These are phyloP conservation scores for Pollenia labialis DNA, from an alignment of 2,888 invertebrate species.

Conservation along the genomic window DNA sequence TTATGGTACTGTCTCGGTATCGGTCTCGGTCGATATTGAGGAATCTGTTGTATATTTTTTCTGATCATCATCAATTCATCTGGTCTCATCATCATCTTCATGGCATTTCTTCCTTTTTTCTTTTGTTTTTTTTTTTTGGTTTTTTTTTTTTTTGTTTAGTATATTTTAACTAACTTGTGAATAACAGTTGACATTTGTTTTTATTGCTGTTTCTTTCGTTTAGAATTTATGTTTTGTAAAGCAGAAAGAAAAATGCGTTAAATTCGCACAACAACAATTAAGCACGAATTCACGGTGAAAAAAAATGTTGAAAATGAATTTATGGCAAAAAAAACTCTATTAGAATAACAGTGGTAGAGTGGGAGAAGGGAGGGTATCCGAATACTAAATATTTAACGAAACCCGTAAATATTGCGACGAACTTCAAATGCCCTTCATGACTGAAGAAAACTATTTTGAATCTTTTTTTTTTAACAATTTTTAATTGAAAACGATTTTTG, in stretches of 20 bases:
- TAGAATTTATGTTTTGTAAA: slow-evolving; percentile 51
- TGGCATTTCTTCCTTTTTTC: background rate
- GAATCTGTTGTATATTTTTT: slow-evolving; percentile 31
- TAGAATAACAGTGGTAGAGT: background rate
- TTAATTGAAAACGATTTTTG: too few relatives aligned
- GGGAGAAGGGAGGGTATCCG: background rate
- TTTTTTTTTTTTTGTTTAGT: slow-evolving; percentile 12
- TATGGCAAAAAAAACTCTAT: slow-evolving; percentile 24
- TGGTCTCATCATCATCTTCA: slow-evolving; percentile 23
- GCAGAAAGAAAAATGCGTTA: slow-evolving; percentile 69
- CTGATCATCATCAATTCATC: slow-evolving; percentile 48
- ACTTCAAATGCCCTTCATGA: background rate
- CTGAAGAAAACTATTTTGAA: too few relatives aligned
- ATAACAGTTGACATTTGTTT: slow-evolving; percentile 71
- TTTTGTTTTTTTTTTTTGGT: background rate
- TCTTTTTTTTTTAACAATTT: too few relatives aligned
- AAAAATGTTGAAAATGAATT: slow-evolving; percentile 34
- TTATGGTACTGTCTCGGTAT: slow-evolving; percentile 54
- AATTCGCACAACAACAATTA: slow-evolving; percentile 82
- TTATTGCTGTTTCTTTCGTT: slow-evolving; percentile 24
- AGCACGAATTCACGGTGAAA: slow-evolving; percentile 77
- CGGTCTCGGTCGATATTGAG: slow-evolving; percentile 26
- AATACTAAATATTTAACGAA: too few relatives aligned
- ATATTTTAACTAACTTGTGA: slow-evolving; percentile 54
- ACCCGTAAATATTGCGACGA: background rate